Percentiles rank a stretch among this genome's conserved stretches.
phyloP scores from a whole-genome alignment of 2,888 invertebrate genomes.

The Sesia apiformis region DNA sequence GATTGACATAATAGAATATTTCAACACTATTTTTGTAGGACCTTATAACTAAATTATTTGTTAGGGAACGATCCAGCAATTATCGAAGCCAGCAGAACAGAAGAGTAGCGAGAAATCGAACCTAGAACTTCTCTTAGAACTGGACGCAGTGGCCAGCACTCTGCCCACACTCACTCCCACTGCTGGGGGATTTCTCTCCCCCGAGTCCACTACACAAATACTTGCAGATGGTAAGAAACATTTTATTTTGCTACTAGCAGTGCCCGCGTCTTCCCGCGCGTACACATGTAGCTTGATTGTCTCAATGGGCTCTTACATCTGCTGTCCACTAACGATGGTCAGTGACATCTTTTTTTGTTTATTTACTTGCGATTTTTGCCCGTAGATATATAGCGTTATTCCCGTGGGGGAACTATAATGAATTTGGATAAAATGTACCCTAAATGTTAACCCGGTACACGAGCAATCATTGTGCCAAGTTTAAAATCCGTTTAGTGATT shows the following conservation, averaged over 20 bases:
- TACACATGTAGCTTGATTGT: conserved; percentile 57
- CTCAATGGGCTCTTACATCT: conserved; percentile 92
- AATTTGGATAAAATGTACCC: no score
- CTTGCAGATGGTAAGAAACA: conserved; percentile 12
- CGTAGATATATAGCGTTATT: no score
- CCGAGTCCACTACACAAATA: conserved; percentile 39
- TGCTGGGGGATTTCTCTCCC: conserved; percentile 84
- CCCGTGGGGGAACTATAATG: no score
- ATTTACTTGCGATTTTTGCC: no score
- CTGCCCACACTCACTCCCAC: conserved; percentile 89
- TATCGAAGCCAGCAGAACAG: neutral
- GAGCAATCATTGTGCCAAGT: no score
- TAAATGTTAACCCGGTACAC: no score
- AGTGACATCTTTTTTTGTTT: conserved; percentile 22
- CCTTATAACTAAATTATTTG: no score
- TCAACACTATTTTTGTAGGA: no score
- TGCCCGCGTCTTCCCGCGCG: neutral
- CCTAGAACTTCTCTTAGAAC: conserved; percentile 87
- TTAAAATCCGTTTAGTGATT: no score
- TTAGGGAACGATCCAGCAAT: neutral
- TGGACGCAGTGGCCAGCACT: conserved; percentile 81
- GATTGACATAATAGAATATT: no score
- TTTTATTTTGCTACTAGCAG: no score
- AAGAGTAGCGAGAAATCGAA: conserved; percentile 74
- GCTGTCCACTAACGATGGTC: conserved; percentile 95